A percentile compares a stretch with the other conserved stretches of the same genome.
These are phyloP conservation scores for Choreutis nemorana DNA, from an alignment of 2,888 invertebrate species.

Conservation along the genomic window DNA sequence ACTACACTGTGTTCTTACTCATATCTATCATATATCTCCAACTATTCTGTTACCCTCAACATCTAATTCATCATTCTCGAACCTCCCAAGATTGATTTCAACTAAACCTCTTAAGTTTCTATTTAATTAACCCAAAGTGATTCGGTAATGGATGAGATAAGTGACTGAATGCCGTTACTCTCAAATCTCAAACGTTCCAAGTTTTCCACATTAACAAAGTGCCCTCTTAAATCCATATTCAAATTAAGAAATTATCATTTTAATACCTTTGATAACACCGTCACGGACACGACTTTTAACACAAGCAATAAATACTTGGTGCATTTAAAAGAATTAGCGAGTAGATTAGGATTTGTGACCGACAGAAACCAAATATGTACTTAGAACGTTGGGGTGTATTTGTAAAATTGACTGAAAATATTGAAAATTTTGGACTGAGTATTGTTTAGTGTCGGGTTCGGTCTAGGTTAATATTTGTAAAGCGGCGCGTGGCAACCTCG, in stretches of 20 bases:
- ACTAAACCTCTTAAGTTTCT: slow-evolving; percentile 22
- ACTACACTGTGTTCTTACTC: too few relatives aligned
- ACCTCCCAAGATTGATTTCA: slow-evolving; percentile 20
- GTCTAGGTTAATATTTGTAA: slow-evolving; percentile 45
- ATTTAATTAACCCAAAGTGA: slow-evolving; percentile 34
- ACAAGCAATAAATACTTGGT: slow-evolving; percentile 12
- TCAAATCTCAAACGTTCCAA: slow-evolving; percentile 26
- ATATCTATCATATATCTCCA: too few relatives aligned
- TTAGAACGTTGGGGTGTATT: slow-evolving; percentile 53
- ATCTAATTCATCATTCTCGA: slow-evolving; percentile 19
- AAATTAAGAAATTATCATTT: slow-evolving; percentile 29
- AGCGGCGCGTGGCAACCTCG: too few relatives aligned
- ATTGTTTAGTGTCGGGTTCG: slow-evolving; percentile 56
- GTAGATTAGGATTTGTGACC: slow-evolving; percentile 19
- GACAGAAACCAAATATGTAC: slow-evolving; percentile 42
- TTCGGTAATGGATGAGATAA: slow-evolving; percentile 31
- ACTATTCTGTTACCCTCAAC: too few relatives aligned
- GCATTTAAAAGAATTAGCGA: slow-evolving; percentile 5
- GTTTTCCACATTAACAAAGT: slow-evolving; percentile 27
- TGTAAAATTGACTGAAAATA: slow-evolving; percentile 61
- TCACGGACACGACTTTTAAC: slow-evolving; percentile 11
- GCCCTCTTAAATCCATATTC: slow-evolving; percentile 22
- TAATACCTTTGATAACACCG: slow-evolving; percentile 15
- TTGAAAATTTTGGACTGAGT: slow-evolving; percentile 64
- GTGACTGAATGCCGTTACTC: slow-evolving; percentile 22